Evolutionary conservation across 2,888 invertebrate genomes (phyloP).

Genomic region (Drosophila anceps): DNA sequence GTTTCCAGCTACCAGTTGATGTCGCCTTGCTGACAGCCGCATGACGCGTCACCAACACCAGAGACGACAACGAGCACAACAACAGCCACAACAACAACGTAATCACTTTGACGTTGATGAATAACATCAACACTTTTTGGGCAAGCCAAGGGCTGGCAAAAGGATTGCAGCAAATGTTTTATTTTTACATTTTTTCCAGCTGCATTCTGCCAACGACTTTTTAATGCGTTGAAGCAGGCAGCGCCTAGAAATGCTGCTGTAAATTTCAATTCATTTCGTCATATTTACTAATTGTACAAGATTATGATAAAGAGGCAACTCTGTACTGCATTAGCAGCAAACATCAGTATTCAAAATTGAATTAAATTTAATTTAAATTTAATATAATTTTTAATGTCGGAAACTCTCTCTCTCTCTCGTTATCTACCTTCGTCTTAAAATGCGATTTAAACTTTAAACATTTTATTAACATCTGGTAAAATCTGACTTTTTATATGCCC

Average conservation of each 20-base stretch:
- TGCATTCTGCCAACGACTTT: constrained; percentile 30
- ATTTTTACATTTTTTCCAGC: constrained; percentile 15
- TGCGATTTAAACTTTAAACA: not conserved
- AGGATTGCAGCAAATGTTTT: constrained; percentile 27
- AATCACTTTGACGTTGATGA: constrained; percentile 68
- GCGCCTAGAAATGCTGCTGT: constrained; percentile 22
- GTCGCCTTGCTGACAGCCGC: constrained; percentile 49
- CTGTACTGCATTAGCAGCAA: not conserved
- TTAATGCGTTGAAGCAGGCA: constrained; percentile 15
- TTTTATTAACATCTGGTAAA: not conserved
- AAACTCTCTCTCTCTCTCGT: not conserved
- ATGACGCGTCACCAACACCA: constrained; percentile 40
- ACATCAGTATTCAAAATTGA: not conserved
- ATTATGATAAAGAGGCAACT: not conserved
- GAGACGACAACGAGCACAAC: constrained; percentile 21
- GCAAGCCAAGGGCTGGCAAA: constrained; percentile 32
- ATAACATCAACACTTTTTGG: constrained; percentile 64
- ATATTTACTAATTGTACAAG: constrained; percentile 16
- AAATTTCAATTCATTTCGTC: constrained; percentile 9
- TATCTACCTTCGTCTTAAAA: not conserved
- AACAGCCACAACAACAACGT: constrained; percentile 31
- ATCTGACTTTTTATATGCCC: not conserved
- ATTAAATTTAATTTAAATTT: not conserved
- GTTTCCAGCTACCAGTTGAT: constrained; percentile 45
- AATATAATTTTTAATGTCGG: not conserved